phyloP scores from a whole-genome alignment of 2,113 vertebrate species.

The Salvelinus sp. region DNA sequence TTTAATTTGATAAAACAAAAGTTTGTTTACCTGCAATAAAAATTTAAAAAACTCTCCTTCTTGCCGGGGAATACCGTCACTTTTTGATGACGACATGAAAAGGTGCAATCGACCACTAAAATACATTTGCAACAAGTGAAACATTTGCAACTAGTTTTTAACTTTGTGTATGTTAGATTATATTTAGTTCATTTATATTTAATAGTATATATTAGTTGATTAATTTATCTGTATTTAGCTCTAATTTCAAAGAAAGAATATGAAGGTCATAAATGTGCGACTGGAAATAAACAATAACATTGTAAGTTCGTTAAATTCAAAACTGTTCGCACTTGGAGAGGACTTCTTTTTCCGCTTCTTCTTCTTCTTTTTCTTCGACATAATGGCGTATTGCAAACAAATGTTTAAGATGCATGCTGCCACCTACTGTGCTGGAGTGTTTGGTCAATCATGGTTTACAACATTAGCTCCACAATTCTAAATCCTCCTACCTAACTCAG shows the following conservation, averaged over 20 bases:
- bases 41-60: background rate
- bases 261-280: constrained; percentile 45
- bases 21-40: too few relatives aligned
- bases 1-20: constrained; percentile 45
- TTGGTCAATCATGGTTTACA: too few relatives aligned
- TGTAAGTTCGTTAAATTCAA: constrained; percentile 55
- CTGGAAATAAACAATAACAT: background rate
- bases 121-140: background rate
- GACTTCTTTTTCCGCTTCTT: too few relatives aligned
- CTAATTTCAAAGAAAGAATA: background rate
- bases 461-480: too few relatives aligned
- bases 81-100: constrained; percentile 46
- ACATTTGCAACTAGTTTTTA: too few relatives aligned
- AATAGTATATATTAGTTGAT: background rate
- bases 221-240: background rate
- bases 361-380: too few relatives aligned
- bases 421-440: too few relatives aligned
- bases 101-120: background rate
- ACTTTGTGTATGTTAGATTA: background rate
- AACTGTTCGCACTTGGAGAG: constrained; percentile 1
- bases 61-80: constrained; percentile 57
- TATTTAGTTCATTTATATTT: background rate
- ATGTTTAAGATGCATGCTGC: too few relatives aligned
- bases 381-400: too few relatives aligned
- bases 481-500: too few relatives aligned